These are phyloP conservation scores for Chromis chromis DNA, from an alignment of 2,797 vertebrate genomes.

Conservation along the genomic window DNA sequence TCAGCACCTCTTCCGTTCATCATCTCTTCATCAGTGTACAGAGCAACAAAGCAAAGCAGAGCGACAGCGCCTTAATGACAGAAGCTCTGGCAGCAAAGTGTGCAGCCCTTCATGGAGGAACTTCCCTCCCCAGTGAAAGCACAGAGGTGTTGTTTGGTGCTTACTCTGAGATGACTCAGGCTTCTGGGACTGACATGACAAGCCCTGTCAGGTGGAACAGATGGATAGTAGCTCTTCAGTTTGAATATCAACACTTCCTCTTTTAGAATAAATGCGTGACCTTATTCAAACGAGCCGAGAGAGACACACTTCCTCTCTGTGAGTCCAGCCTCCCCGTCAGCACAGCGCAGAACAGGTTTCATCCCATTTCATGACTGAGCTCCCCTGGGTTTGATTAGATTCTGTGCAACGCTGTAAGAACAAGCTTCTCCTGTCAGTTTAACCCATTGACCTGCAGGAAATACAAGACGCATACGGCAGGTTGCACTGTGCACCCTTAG, in stretches of 20 bases:
- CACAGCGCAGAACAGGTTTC: background rate
- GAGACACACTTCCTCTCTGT: constrained; percentile 57
- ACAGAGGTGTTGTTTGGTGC: constrained; percentile 22
- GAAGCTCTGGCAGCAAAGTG: constrained; percentile 15
- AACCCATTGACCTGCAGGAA: background rate
- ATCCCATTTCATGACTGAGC: constrained; percentile 24
- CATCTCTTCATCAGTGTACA: constrained; percentile 55
- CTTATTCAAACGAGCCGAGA: constrained; percentile 58
- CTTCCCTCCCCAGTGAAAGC: constrained; percentile 8
- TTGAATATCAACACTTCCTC: constrained; percentile 72
- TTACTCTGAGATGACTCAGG: constrained; percentile 20
- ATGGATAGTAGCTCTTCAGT: constrained; percentile 47
- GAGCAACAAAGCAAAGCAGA: constrained; percentile 56
- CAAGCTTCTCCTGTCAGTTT: constrained; percentile 19
- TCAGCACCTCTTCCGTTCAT: constrained; percentile 55
- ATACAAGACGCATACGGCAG: background rate
- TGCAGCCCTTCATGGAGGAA: background rate
- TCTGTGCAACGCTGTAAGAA: constrained; percentile 13
- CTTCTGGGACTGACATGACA: constrained; percentile 16
- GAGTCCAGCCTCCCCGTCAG: constrained; percentile 31
- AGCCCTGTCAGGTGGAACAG: constrained; percentile 49
- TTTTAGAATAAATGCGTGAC: constrained; percentile 63
- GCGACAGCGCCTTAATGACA: constrained; percentile 46
- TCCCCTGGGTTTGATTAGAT: constrained; percentile 23
- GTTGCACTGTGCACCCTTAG: background rate